Conservation (phyloP, 1,140 invertebrate genomes). For the Oscheius sp. region DNA sequence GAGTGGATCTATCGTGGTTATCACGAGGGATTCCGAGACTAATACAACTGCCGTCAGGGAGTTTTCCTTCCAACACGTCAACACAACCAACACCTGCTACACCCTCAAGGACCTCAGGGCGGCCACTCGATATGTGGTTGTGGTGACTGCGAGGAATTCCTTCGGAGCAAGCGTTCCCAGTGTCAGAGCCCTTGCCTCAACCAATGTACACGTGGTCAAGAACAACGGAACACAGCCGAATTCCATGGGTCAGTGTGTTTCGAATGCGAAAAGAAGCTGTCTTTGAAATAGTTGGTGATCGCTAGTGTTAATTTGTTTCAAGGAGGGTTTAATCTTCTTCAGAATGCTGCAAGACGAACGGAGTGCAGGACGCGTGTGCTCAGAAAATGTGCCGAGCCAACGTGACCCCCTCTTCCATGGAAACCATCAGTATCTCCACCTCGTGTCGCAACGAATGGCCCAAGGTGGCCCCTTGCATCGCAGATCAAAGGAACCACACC, state of each 20-base stretch:
- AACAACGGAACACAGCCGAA: constrained; percentile 21
- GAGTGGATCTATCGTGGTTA: constrained; percentile 20
- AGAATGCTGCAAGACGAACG: constrained; percentile 33
- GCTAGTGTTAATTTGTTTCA: too few species aligned
- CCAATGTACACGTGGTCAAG: constrained; percentile 25
- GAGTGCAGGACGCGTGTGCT: constrained; percentile 16
- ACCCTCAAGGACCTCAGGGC: constrained; percentile 37
- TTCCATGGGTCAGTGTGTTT: not conserved
- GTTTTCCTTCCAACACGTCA: constrained; percentile 36
- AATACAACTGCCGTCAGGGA: constrained; percentile 31
- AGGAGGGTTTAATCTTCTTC: too few species aligned
- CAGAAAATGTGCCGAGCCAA: constrained; percentile 29
- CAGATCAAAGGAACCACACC: constrained; percentile 31
- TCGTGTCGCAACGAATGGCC: constrained; percentile 32
- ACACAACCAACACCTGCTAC: constrained; percentile 40
- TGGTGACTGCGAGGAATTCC: constrained; percentile 39
- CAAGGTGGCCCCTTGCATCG: constrained; percentile 36
- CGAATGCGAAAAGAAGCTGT: not conserved
- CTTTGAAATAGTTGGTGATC: not conserved
- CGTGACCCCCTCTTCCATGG: constrained; percentile 22
- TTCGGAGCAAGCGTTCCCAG: constrained; percentile 40
- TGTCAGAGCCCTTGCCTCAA: constrained; percentile 34
- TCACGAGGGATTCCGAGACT: constrained; percentile 28
- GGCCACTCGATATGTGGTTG: constrained; percentile 36
- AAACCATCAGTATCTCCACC: constrained; percentile 30